Base-by-base conservation (phyloP, 2,888 invertebrate species). In the Eristalis arbustorum region DNA sequence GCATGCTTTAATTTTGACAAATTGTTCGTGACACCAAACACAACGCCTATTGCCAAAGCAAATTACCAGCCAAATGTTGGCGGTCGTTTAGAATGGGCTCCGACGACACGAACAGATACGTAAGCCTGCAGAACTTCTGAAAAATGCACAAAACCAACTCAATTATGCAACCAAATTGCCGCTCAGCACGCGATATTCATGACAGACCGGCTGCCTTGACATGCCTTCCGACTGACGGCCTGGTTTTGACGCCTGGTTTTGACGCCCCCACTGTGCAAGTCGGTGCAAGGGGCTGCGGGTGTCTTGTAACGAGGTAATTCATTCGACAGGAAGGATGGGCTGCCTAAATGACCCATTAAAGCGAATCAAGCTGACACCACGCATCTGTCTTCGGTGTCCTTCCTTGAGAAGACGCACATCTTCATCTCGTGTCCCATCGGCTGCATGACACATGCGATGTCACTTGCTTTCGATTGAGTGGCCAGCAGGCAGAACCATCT, bases 121-220 rank as follows among this genome's bases (percentile, higher is more conserved):
- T 84, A 76, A 63, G 66, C 72, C 72, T 10, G 56, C 13, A 76
- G 40, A 77, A 73, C 22, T 73, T 81, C 40, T 73, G 62, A 69
- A 85, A 85, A 81, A 81, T 81, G 72, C 81, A 81, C 11, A 81
- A 25, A 81, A 69, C 76, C 73, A 61, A 72, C 68, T 73, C 81
- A 85, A 85, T 85, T 85, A 77, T 42, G 37, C 68, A 73, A 64
- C 23, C 18, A 85, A 85, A 85, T 81, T 81, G 62, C 69, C 64
- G 37, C 18, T 18, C 49, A 69, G 22, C 84, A 85, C 84, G 84
- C 84, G 76, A 84, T 75, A 42, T n/a, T 13, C 57, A 66, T 8
- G 10, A 57, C 56, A 13, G 3, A 18, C 18, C 18, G n/a, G 49
- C 49, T n/a, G 18, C n/a, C n/a, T 49, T 49, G 49, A 4, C 49